phyloP scores from a whole-genome alignment of 92 coral and sea anemone genomes.

The Plumapathes pennacea region DNA sequence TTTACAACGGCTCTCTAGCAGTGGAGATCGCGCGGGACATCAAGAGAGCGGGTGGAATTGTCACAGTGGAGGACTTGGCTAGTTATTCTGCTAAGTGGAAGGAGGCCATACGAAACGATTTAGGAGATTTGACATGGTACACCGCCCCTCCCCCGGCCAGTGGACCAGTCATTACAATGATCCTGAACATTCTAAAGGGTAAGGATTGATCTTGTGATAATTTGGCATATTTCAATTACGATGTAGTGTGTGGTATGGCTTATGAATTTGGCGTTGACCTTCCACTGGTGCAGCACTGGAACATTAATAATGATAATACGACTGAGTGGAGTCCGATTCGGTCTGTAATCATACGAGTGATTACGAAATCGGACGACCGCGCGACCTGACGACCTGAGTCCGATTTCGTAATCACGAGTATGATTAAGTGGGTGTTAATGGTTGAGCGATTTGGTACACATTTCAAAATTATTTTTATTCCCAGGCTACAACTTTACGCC shows the following conservation, averaged over 20 bases:
- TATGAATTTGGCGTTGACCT: too few species aligned
- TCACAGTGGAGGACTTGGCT: conserved; percentile 56
- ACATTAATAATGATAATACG: too few species aligned
- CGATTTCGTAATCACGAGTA: too few species aligned
- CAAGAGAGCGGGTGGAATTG: conserved; percentile 57
- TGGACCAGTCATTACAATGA: conserved; percentile 76
- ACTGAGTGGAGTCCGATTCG: too few species aligned
- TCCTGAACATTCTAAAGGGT: conserved; percentile 87
- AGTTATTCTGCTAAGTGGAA: conserved; percentile 50
- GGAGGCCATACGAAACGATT: conserved; percentile 37
- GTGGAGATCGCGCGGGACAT: conserved; percentile 64
- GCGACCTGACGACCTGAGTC: too few species aligned
- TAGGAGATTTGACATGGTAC: conserved; percentile 53
- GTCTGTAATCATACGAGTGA: too few species aligned
- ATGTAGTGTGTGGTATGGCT: too few species aligned
- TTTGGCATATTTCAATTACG: too few species aligned
- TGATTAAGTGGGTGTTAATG: too few species aligned
- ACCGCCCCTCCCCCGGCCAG: conserved; percentile 84
- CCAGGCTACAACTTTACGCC: conserved; percentile 26
- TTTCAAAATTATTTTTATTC: background rate
- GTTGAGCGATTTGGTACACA: background rate
- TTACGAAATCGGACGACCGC: too few species aligned
- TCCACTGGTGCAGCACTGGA: too few species aligned
- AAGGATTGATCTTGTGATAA: too few species aligned
- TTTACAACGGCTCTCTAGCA: conserved; percentile 69